phyloP scores from a whole-genome alignment of 2,888 invertebrate genomes.

The Hedychridium roseum region DNA sequence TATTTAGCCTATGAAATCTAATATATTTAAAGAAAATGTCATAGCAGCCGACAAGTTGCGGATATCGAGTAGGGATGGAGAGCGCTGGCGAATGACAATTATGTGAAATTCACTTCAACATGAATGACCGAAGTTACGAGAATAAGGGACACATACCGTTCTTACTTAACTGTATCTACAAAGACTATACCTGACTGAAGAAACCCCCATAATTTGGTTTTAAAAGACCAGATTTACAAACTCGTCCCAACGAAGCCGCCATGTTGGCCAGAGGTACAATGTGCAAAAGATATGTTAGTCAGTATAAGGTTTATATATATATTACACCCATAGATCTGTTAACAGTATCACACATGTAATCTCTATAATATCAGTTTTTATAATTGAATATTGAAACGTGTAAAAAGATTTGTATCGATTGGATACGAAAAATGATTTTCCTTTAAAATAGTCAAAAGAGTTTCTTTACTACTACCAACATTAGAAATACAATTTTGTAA shows the following conservation, averaged over 20 bases:
- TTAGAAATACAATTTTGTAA: too few relatives aligned
- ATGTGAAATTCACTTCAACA: too few relatives aligned
- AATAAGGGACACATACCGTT: not conserved
- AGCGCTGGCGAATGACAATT: too few relatives aligned
- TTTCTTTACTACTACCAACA: too few relatives aligned
- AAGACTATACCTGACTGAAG: slow-evolving; percentile 75
- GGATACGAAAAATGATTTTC: not conserved
- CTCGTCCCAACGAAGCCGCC: slow-evolving; percentile 88
- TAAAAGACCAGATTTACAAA: slow-evolving; percentile 84
- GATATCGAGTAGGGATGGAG: slow-evolving; percentile 12
- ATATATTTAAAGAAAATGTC: slow-evolving; percentile 35
- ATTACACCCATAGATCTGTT: too few relatives aligned
- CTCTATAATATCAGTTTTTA: not conserved
- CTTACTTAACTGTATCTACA: not conserved
- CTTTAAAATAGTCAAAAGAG: too few relatives aligned
- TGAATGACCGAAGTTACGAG: not conserved
- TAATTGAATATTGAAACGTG: slow-evolving; percentile 3
- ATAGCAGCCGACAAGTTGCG: slow-evolving; percentile 54
- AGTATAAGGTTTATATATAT: slow-evolving; percentile 20
- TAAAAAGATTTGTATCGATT: not conserved
- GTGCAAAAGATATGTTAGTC: slow-evolving; percentile 47
- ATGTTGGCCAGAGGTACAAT: slow-evolving; percentile 71
- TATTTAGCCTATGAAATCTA: not conserved
- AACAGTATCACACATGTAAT: too few relatives aligned
- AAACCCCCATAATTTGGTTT: slow-evolving; percentile 75